Evolutionary conservation across 2,797 vertebrate genomes (phyloP), one percentile per base, ranked within the genome.

Genomic region (Philypnodon macrostomus): DNA sequence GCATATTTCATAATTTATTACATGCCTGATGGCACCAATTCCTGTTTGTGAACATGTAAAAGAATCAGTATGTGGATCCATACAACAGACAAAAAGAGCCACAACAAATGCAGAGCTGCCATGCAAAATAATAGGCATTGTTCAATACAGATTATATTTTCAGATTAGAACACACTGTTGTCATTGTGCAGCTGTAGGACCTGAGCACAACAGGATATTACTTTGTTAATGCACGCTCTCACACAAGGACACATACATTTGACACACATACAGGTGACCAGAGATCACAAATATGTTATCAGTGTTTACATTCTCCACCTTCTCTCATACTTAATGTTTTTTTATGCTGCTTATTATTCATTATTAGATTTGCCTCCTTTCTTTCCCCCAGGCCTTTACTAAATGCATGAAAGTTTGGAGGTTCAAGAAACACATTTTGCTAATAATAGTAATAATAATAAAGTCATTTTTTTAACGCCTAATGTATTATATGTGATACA

Each of bases 151-250:
- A 77, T 77, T 47, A 50, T 19, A 55, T 40, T 63, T 46, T 41
- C 54, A 54, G 73, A 80, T 85, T 63, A 49, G 18, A 58, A 59
- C 63, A 72, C 54, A 59, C 41, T 66, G 65, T 52, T 56, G 53
- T 2, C 24, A 37, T n/a, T n/a, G n/a, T n/a, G n/a, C n/a, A n/a
- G n/a, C n/a, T n/a, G n/a, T n/a, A n/a, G n/a, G n/a, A n/a, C n/a
- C n/a, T n/a, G n/a, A 78, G 66, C 73, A 61, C 69, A 65, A 79
- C 70, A 72, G 63, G 80, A 82, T 79, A 80, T 84, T 70, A 39
- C 2, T 5, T 41, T 41, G 21, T 27, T 23, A 44, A 63, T 15
- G 16, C 42, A 47, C 38, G 1, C 19, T 5, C 56, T 16, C 27
- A 60, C 51, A 58, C 30, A 10, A 14, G 48, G 26, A 17, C 49